Evolutionary conservation across 2,797 vertebrate genomes (phyloP), one percentile per base, ranked within the genome.

Genomic region (Silurus aristotelis): DNA sequence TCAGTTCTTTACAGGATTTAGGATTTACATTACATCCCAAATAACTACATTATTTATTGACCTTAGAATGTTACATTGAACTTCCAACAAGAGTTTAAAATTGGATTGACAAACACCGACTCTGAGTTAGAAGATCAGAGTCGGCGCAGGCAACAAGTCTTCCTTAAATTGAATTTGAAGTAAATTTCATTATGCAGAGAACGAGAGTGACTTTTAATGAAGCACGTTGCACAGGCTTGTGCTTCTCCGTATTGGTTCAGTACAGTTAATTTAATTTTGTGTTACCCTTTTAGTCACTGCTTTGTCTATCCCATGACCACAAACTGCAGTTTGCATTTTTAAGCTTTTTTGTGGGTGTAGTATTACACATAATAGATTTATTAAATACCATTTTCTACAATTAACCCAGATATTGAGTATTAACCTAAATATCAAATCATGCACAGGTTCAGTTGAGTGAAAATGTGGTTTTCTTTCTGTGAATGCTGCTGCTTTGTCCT

Each of bases 101-200:
- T 5, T 13, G 76, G 5, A 14, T 67, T 48, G 25, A 80, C 15
- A 46, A 66, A n/a, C 46, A 25, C 6, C 48, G 6, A 48, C 63
- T 86, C 55, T 55, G 55, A 20, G 68, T 80, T 15, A 66, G 43
- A 75, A 48, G 27, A 60, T 78, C 52, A 77, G 55, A 31, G 75
- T 22, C 17, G 38, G 55, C 25, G 87, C 88, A 90, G 90, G 91
- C 91, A 88, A 6, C 90, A 90, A 90, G 91, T 85, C 20, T 38
- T 20, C 89, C 89, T 91, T 73, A 90, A 95, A 95, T 95, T 93
- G 0, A 92, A 95, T 95, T 94, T 90, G 0, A 87, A 71, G 25
- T 67, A 90, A 94, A 94, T 93, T 92, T 80, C 85, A 90, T 94
- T 94, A 93, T 87, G 83, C 84, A 75, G 84, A 0, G 66, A 84